A percentile compares a stretch with the other conserved stretches of the same genome.
Conservation (phyloP, 1,140 invertebrate species). For the Temnothorax curvispinosus region DNA sequence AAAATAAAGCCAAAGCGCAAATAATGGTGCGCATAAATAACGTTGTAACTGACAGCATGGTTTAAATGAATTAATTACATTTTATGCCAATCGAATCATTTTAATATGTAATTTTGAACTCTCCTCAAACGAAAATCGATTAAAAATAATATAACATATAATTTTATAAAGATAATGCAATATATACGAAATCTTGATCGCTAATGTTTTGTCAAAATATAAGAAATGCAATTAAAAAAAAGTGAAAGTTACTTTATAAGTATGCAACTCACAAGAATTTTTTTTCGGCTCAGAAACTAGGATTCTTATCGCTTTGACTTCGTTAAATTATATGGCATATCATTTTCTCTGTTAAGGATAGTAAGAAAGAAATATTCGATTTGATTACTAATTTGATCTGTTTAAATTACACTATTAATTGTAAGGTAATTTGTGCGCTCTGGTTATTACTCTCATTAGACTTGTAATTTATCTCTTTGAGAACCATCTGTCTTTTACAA, state of each 20-base stretch:
- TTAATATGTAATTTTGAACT: not conserved
- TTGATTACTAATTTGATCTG: not conserved
- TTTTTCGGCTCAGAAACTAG: not conserved
- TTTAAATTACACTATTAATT: not conserved
- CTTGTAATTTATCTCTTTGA: not conserved
- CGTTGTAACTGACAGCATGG: not conserved
- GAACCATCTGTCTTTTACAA: not conserved
- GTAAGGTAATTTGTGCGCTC: not conserved
- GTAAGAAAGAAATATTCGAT: not conserved
- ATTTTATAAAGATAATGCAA: not conserved
- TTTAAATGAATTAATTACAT: not conserved
- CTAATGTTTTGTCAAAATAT: not conserved
- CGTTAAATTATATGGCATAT: not conserved
- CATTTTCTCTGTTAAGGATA: not conserved
- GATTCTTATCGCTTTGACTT: not conserved
- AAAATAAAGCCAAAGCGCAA: not conserved
- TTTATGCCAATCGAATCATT: not conserved
- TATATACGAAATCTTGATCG: not conserved
- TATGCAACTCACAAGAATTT: not conserved
- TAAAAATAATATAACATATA: not conserved
- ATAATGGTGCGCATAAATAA: not conserved
- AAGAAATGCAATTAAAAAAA: constrained; percentile 2
- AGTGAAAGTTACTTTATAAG: not conserved
- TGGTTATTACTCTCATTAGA: not conserved
- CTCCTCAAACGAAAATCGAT: not conserved